A percentile compares a stretch with the other conserved stretches of the same genome.
Conservation (phyloP, 2,888 invertebrate species). For the Stictocephala bisonia region DNA sequence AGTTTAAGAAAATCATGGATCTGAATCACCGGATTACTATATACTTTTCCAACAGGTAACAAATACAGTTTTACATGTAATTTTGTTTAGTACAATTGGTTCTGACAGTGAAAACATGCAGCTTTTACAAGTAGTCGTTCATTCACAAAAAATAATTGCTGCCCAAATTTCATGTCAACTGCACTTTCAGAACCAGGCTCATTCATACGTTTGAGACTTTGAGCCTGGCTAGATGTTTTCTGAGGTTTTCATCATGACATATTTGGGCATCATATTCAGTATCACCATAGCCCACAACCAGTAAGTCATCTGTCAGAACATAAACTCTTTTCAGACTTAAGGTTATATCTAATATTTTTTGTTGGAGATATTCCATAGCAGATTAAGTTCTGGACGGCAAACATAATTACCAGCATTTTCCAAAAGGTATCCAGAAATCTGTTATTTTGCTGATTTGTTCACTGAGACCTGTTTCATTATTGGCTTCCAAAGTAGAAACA, state of each 20-base stretch:
- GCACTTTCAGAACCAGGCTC: too few species aligned
- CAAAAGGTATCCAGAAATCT: constrained; percentile 57
- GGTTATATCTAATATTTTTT: constrained; percentile 47
- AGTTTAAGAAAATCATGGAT: too few species aligned
- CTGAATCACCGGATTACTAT: too few species aligned
- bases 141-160: too few species aligned
- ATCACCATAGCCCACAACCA: constrained; percentile 49
- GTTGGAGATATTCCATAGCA: constrained; percentile 50
- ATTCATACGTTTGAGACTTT: too few species aligned
- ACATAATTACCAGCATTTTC: constrained; percentile 50
- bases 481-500: constrained; percentile 49
- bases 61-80: too few species aligned
- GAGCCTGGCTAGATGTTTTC: too few species aligned
- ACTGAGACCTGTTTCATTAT: constrained; percentile 49
- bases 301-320: constrained; percentile 54
- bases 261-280: constrained; percentile 47
- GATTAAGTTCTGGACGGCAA: constrained; percentile 53
- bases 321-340: constrained; percentile 47
- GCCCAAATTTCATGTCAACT: too few species aligned
- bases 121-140: too few species aligned
- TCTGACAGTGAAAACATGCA: too few species aligned
- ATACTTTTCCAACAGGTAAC: too few species aligned
- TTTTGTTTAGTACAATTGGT: too few species aligned
- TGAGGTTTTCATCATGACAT: constrained; percentile 51
- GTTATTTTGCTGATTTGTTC: constrained; percentile 54